Evolutionary conservation across 2,113 vertebrate species (phyloP).

Genomic region (Larimichthys polyactis): DNA sequence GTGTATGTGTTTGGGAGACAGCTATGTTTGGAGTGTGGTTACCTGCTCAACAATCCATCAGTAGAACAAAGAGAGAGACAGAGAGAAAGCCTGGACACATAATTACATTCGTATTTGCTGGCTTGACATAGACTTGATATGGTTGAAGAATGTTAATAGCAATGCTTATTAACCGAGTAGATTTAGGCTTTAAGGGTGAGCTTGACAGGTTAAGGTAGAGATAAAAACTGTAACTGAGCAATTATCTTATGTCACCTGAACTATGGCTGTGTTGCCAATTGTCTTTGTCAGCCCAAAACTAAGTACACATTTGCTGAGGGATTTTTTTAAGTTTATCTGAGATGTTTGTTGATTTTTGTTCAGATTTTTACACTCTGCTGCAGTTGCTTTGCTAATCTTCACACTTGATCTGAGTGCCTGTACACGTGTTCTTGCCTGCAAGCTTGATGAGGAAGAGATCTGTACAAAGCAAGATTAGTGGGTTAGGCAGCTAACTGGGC

Average conservation of each 20-base stretch:
- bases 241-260: constrained; percentile 14
- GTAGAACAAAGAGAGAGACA: constrained; percentile 2
- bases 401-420: background rate
- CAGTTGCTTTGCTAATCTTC: background rate
- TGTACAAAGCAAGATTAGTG: background rate
- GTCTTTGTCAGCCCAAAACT: background rate
- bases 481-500: background rate
- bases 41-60: constrained; percentile 43
- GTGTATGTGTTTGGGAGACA: constrained; percentile 21
- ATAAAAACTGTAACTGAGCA: constrained; percentile 5
- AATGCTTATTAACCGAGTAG: constrained; percentile 57
- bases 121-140: constrained; percentile 55
- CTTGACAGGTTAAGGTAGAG: constrained; percentile 27
- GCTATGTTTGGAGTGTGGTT: constrained; percentile 28
- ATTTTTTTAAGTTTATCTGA: background rate
- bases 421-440: background rate
- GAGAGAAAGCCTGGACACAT: constrained; percentile 30
- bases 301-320: background rate
- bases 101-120: constrained; percentile 56
- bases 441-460: background rate
- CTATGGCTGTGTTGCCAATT: background rate
- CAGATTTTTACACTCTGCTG: background rate
- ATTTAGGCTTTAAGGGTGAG: constrained; percentile 29
- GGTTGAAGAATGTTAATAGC: constrained; percentile 61
- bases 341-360: background rate